A percentile compares a stretch with the other conserved stretches of the same genome.
Conservation (phyloP, 2,888 invertebrate genomes). For the Adineta ricciae region DNA sequence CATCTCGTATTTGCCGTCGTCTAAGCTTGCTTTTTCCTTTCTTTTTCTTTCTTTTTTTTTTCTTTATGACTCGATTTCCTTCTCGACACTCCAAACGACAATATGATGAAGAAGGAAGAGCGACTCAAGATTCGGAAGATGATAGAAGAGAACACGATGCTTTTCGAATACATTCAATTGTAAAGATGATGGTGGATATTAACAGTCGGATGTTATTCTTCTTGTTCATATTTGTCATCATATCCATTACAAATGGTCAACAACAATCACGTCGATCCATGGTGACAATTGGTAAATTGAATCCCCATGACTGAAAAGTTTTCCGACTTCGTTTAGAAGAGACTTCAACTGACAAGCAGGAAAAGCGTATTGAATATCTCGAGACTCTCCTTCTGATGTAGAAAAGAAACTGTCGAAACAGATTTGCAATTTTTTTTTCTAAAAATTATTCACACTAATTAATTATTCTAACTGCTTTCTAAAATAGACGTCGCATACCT, state of each 20-base stretch:
- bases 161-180: background rate
- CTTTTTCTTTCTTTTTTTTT: background rate
- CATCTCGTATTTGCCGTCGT: background rate
- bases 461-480: background rate
- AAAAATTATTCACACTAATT: background rate
- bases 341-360: too few species aligned
- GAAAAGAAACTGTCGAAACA: too few species aligned
- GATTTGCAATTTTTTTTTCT: too few species aligned
- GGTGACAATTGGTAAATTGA: background rate
- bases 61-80: background rate
- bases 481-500: background rate
- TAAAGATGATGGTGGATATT: background rate
- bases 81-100: background rate
- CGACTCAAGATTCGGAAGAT: background rate
- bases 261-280: background rate
- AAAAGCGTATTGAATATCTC: too few species aligned
- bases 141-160: background rate
- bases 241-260: background rate
- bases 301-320: too few species aligned
- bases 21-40: too few species aligned
- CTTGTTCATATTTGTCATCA: background rate
- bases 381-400: too few species aligned
- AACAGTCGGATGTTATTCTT: background rate
- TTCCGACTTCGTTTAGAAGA: too few species aligned
- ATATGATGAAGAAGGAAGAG: background rate